A percentile compares a stretch with the other conserved stretches of the same genome.
These are phyloP conservation scores for Drosophila ercepeae DNA, from an alignment of 1,140 invertebrate genomes.

Conservation along the genomic window DNA sequence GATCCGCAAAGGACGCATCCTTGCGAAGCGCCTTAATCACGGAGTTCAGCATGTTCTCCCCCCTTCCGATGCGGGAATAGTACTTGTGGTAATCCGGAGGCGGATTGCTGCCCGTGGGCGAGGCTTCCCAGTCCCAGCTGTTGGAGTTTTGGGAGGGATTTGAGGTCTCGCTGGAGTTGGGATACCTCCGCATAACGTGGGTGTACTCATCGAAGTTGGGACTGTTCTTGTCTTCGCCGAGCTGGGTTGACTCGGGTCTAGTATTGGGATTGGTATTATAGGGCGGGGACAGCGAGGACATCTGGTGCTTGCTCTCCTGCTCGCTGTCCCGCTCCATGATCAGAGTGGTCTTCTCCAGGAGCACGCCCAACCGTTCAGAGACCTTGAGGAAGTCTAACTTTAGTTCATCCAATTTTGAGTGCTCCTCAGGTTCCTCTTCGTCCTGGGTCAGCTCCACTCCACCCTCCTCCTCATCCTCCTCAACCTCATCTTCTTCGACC, in stretches of 20 bases:
- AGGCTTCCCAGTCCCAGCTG: constrained; percentile 65
- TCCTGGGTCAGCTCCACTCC: neutral
- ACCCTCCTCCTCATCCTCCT: constrained; percentile 10
- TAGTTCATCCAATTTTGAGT: constrained; percentile 64
- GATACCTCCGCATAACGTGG: constrained; percentile 55
- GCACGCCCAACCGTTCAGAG: constrained; percentile 67
- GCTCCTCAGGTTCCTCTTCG: constrained; percentile 17
- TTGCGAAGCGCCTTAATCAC: constrained; percentile 72
- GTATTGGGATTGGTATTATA: constrained; percentile 52
- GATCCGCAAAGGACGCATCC: constrained; percentile 54
- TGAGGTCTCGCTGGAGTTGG: constrained; percentile 68
- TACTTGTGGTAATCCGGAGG: constrained; percentile 49
- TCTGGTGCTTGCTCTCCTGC: constrained; percentile 54
- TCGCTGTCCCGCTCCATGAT: constrained; percentile 76
- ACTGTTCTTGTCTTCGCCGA: constrained; percentile 55
- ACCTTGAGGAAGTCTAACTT: constrained; percentile 74
- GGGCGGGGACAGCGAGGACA: constrained; percentile 50
- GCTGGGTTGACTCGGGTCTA: constrained; percentile 19
- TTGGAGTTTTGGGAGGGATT: constrained; percentile 72
- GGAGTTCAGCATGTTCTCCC: constrained; percentile 68
- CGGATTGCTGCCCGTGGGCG: constrained; percentile 44
- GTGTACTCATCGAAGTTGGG: constrained; percentile 62
- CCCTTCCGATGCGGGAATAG: constrained; percentile 54
- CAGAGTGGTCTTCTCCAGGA: constrained; percentile 73
- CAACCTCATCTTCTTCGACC: constrained; percentile 5